Conservation (phyloP, 2,113 vertebrate genomes). For the Pomatorhinus ruficollis region DNA sequence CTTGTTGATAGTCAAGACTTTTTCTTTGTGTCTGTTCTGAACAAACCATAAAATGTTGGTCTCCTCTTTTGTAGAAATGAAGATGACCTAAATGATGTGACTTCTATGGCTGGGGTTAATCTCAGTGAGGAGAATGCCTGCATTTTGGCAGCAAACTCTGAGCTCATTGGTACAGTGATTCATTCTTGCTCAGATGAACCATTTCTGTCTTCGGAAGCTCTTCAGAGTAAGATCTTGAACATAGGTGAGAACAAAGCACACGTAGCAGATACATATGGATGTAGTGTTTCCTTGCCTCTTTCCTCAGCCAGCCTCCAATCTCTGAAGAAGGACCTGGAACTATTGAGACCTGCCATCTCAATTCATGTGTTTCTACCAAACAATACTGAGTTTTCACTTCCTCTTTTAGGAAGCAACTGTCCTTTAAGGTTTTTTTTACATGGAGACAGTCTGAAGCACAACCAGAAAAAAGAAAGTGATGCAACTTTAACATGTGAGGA, state of each 20-base stretch:
- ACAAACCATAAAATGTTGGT: not conserved
- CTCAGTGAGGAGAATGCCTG: slow-evolving; percentile 86
- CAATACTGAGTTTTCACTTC: not conserved
- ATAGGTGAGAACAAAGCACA: slow-evolving; percentile 78
- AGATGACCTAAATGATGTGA: slow-evolving; percentile 94
- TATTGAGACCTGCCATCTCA: not conserved
- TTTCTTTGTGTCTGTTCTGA: not conserved
- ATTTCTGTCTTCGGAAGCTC: slow-evolving; percentile 78
- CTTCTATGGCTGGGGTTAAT: slow-evolving; percentile 94
- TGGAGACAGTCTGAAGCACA: not conserved
- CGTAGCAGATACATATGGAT: fast-evolving
- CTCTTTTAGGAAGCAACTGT: not conserved
- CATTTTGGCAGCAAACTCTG: slow-evolving; percentile 81
- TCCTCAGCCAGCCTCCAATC: not conserved
- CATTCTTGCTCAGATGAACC: slow-evolving; percentile 88
- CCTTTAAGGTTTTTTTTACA: not conserved
- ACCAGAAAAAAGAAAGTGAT: not conserved
- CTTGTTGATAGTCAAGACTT: not conserved
- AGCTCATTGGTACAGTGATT: slow-evolving; percentile 80
- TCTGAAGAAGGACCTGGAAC: not conserved
- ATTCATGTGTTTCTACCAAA: not conserved
- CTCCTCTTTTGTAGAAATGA: slow-evolving; percentile 80
- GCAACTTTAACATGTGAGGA: not conserved
- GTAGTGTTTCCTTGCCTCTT: not conserved
- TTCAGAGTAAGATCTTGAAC: slow-evolving; percentile 80